A percentile compares a stretch with the other conserved stretches of the same genome.
These are phyloP conservation scores for Drosophila setosimentum DNA, from an alignment of 2,888 invertebrate genomes.

Conservation along the genomic window DNA sequence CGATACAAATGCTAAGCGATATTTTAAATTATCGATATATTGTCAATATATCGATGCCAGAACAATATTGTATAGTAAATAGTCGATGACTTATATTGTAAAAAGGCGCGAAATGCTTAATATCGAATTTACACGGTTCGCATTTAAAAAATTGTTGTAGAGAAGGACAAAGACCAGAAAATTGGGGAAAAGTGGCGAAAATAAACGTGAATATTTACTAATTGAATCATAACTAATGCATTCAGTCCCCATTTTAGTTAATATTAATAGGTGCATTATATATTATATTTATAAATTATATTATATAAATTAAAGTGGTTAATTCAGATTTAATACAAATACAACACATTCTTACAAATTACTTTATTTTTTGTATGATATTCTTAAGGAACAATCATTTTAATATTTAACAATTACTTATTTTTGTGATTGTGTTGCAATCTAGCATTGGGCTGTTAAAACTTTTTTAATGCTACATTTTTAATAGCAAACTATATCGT, in stretches of 20 bases:
- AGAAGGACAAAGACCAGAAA: neutral
- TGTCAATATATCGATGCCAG: neutral
- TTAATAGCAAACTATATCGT: neutral
- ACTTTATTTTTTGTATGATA: too few relatives aligned
- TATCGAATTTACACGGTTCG: neutral
- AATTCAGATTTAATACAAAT: neutral
- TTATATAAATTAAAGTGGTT: neutral
- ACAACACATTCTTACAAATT: neutral
- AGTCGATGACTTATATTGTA: neutral
- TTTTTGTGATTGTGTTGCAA: neutral
- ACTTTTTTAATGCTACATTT: constrained; percentile 1
- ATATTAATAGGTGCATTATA: neutral
- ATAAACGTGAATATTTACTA: neutral
- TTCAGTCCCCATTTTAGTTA: neutral
- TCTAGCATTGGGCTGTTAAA: neutral
- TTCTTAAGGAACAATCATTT: neutral
- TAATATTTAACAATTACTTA: constrained; percentile 7
- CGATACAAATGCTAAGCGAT: constrained; percentile 7
- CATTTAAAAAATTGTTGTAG: neutral
- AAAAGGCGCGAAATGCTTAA: neutral
- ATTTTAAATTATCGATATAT: neutral
- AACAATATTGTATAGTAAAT: too few relatives aligned
- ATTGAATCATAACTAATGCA: neutral
- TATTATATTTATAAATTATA: neutral
- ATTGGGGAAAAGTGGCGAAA: neutral